These are phyloP conservation scores for Portunus trituberculatus DNA, from an alignment of 1,140 invertebrate species.

Conservation along the genomic window DNA sequence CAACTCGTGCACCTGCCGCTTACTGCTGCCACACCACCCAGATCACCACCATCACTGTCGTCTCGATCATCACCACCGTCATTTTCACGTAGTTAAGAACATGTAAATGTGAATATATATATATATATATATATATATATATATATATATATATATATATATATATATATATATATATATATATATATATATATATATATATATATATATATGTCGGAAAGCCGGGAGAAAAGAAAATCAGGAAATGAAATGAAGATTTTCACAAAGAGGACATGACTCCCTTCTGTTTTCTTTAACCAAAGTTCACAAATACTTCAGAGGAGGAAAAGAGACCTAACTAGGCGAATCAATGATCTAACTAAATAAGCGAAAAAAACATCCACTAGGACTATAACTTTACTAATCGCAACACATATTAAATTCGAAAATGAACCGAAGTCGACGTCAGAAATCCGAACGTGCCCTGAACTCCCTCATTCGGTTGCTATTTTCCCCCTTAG, in stretches of 20 bases:
- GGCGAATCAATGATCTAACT: neutral
- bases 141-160: slow-evolving; percentile 38
- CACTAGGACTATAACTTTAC: neutral
- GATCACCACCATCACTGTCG: neutral
- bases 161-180: slow-evolving; percentile 15
- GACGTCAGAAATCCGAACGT: neutral
- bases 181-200: slow-evolving; percentile 42
- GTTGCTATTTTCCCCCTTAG: slow-evolving; percentile 68
- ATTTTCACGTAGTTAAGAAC: neutral
- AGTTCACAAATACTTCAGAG: too few relatives aligned
- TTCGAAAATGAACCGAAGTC: neutral
- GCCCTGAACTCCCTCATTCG: slow-evolving; percentile 49
- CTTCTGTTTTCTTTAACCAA: too few relatives aligned
- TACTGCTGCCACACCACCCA: too few relatives aligned
- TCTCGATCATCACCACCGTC: neutral
- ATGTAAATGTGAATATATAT: neutral
- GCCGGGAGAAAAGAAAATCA: too few relatives aligned
- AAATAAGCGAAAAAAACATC: neutral
- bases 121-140: slow-evolving; percentile 50
- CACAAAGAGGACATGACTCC: too few relatives aligned
- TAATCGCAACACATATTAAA: neutral
- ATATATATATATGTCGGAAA: neutral
- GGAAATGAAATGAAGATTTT: too few relatives aligned
- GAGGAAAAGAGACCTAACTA: neutral
- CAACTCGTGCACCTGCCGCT: too few relatives aligned